Evolutionary conservation across 2,888 invertebrate genomes (phyloP), one percentile per base, ranked within the genome.

Genomic region (Drosophila testacea): DNA sequence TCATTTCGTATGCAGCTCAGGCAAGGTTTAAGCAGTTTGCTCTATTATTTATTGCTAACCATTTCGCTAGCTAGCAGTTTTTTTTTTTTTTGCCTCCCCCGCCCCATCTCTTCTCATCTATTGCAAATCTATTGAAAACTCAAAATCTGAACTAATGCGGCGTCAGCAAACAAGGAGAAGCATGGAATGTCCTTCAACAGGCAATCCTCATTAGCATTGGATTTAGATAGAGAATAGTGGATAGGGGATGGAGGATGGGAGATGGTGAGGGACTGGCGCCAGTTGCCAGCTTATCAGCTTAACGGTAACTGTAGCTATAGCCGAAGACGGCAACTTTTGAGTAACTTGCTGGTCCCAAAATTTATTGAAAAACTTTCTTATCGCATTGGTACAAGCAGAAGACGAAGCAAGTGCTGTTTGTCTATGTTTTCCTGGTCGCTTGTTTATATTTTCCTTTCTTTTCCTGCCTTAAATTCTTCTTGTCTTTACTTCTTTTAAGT

Each of bases 321-420:
- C 52, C 63, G 50, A 59, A 65, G 55, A 65, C 62, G 60, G 70
- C 81, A 83, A 83, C 83, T 86, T 83, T 83, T 80, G 77, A 86
- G 78, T 69, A 74, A 76, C 79, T 81, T 74, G 69, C 81, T 70
- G 69, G 42, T 71, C 57, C 63, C 47, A 36, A 73, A 89, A 89
- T 85, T 89, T 87, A 87, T 87, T 88, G 87, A 88, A 88, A 87
- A 87, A 89, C 90, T 87, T 87, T 85, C 89, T 83, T 87, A 85
- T 87, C 89, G 85, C 76, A 81, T 72, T 79, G 73, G 79, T 66
- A 75, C 76, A 83, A 85, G 52, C 71, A 63, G 48, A 51, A 64
- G 41, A 34, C 28, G 4, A 44, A 13, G 46, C 51, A 48, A 66
- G 41, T 55, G n/a, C 16, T 66, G 52, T 75, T 71, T 68, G 54